Conservation (phyloP, 1,140 invertebrate genomes). For the Belonocnema kinseyi region DNA sequence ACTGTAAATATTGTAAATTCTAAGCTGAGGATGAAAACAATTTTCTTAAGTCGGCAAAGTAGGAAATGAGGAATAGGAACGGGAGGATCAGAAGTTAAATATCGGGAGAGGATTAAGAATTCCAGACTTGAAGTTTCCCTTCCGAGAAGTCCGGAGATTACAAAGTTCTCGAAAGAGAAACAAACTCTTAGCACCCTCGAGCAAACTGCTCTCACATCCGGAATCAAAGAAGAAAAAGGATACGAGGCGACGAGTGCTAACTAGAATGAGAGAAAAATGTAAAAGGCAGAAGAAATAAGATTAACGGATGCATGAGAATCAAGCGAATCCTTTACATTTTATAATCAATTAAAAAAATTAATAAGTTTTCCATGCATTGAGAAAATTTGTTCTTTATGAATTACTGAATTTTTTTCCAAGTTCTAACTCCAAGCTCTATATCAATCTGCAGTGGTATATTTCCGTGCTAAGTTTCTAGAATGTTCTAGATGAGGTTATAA, state of each 20-base stretch:
- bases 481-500: no score
- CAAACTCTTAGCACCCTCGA: conserved; percentile 25
- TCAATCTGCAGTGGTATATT: no score
- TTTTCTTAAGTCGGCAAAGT: no score
- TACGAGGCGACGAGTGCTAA: background rate
- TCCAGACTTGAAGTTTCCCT: background rate
- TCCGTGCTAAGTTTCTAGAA: no score
- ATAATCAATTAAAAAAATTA: no score
- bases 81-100: background rate
- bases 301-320: background rate
- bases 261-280: background rate
- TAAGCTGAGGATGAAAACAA: no score
- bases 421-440: no score
- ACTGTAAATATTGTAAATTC: no score
- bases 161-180: conserved; percentile 23
- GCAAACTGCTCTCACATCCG: conserved; percentile 16
- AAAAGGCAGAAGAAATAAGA: background rate
- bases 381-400: no score
- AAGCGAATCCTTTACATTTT: background rate
- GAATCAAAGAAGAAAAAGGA: background rate
- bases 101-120: background rate
- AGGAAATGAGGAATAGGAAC: no score
- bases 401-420: no score
- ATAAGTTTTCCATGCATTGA: no score
- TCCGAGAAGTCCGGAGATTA: background rate